Evolutionary conservation across 2,888 invertebrate genomes (phyloP).

Genomic region (Mythimna lalbum): DNA sequence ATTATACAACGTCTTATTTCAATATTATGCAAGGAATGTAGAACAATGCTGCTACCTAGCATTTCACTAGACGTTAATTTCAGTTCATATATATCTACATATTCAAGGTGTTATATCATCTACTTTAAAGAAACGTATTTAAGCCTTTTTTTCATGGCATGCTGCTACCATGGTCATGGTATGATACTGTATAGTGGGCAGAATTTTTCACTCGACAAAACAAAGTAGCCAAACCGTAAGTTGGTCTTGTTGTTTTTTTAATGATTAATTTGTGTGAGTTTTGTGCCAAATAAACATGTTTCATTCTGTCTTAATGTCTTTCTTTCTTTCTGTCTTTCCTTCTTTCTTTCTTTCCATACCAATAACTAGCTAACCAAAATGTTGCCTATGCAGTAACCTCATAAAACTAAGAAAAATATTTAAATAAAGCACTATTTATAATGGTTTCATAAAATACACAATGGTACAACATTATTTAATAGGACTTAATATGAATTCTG

Average conservation of each 20-base stretch:
- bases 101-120: too few relatives aligned
- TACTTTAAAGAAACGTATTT: too few relatives aligned
- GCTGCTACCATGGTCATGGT: too few relatives aligned
- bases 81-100: neutral
- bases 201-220: too few relatives aligned
- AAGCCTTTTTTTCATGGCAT: too few relatives aligned
- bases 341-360: neutral
- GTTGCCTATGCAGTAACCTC: slow-evolving; percentile 5
- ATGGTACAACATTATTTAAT: neutral
- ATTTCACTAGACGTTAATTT: neutral
- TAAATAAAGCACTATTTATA: neutral
- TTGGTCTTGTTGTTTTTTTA: too few relatives aligned
- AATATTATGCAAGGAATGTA: neutral
- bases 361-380: slow-evolving; percentile 1
- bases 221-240: too few relatives aligned
- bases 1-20: slow-evolving; percentile 3
- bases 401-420: neutral
- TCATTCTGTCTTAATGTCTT: too few relatives aligned
- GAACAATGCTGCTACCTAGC: too few relatives aligned
- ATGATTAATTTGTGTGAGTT: too few relatives aligned
- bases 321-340: neutral
- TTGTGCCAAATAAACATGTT: too few relatives aligned
- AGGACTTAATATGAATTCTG: slow-evolving; percentile 6
- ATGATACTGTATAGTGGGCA: too few relatives aligned
- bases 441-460: neutral